Evolutionary conservation across 2,113 vertebrate genomes (phyloP).

Genomic region (Trogon melanurus): DNA sequence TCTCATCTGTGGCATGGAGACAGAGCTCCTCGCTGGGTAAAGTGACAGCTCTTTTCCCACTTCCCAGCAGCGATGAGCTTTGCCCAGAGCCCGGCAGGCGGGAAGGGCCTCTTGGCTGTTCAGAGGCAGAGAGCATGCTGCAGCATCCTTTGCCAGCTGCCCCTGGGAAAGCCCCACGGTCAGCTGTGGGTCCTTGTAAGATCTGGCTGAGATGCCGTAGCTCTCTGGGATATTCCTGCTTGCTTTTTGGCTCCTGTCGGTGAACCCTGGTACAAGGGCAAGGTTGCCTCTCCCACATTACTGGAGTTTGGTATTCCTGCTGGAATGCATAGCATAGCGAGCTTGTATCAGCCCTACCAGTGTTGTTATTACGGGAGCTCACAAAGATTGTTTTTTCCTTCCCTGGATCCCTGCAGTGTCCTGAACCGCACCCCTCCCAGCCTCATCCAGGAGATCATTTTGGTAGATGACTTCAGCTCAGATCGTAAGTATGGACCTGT

Average conservation of each 20-base stretch:
- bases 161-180: background rate
- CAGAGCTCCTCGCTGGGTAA: background rate
- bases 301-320: background rate
- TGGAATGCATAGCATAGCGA: background rate
- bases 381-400: background rate
- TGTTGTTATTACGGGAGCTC: background rate
- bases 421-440: conserved; percentile 88
- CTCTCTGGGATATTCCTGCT: background rate
- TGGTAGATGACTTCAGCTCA: conserved; percentile 97
- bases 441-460: conserved; percentile 94
- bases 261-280: background rate
- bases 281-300: background rate
- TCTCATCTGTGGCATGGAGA: background rate
- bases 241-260: background rate
- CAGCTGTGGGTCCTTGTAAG: background rate
- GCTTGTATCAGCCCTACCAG: background rate
- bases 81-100: background rate
- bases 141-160: background rate
- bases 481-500: conserved; percentile 85
- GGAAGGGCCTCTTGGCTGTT: background rate
- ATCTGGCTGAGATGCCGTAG: background rate
- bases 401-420: conserved; percentile 77
- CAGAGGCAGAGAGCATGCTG: background rate
- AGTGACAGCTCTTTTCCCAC: background rate
- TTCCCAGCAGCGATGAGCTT: background rate